phyloP scores from a whole-genome alignment of 2,797 vertebrate genomes.

The Leptodactylus fallax region DNA sequence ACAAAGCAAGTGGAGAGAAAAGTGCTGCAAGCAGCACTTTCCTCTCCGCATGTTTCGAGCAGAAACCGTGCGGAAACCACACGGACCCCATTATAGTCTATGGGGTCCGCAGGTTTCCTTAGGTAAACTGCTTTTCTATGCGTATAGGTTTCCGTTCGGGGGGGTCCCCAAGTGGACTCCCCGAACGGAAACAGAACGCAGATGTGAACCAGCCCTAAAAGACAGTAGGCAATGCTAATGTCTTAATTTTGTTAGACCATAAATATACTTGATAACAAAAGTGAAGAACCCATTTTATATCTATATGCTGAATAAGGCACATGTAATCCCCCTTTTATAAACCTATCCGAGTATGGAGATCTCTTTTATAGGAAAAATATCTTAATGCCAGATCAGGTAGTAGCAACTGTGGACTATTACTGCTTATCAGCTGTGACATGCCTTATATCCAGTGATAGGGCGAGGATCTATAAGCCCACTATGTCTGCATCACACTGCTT shows the following conservation, averaged over 20 bases:
- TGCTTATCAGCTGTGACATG: constrained; percentile 13
- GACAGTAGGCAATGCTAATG: too few species aligned
- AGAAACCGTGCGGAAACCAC: too few species aligned
- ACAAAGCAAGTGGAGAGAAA: too few species aligned
- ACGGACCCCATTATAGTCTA: too few species aligned
- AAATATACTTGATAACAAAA: neutral
- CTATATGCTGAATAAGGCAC: neutral
- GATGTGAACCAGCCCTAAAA: too few species aligned
- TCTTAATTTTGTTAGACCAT: neutral
- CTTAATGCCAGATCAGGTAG: neutral
- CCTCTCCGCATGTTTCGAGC: too few species aligned
- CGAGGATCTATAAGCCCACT: constrained; percentile 7
- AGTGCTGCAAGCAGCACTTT: too few species aligned
- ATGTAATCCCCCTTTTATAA: neutral
- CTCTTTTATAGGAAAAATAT: neutral
- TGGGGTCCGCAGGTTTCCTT: too few species aligned
- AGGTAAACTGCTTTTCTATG: too few species aligned
- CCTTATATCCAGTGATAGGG: neutral
- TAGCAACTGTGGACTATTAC: neutral
- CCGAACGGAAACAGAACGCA: too few species aligned
- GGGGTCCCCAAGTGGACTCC: too few species aligned
- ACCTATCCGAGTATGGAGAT: neutral
- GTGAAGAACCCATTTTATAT: neutral
- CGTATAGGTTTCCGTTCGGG: too few species aligned
- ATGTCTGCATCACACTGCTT: constrained; percentile 27